Base-by-base conservation (phyloP, 2,888 invertebrate genomes). In the Prosopocoilus inquinatus region DNA sequence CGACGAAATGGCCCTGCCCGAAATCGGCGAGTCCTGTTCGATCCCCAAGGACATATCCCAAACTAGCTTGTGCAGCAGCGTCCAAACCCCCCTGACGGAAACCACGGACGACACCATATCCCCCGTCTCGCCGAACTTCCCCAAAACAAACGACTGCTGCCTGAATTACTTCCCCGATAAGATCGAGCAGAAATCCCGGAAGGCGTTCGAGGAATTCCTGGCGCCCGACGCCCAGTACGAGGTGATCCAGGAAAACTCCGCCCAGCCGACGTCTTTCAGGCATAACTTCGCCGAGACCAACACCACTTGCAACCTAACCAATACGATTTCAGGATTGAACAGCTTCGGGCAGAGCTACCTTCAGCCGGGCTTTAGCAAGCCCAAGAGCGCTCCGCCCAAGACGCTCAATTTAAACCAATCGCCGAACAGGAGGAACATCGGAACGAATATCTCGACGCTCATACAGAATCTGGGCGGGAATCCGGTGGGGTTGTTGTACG, bases 211-310 rank as follows among this genome's bases (percentile, higher is more conserved):
- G 41, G 73, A 75, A 53, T 82, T 82, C 62, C 68, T 84, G 36
- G 82, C 84, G 1, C 83, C 84, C 0, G 84, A 85, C 62, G 83
- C 85, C 1, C 85, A 86, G 64, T 86, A 86, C 67, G 86, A 86
- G 66, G 77, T 82, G 1, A 81, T 82, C 38, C 81, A 81, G 50
- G 81, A 81, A 52, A 73, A 63, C 75, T 41, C 39, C 20, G 44
- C 20, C 77, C 64, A 72, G 75, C 11, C 11, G 15, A 28, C 20
- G 7, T 13, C 41, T 9, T 70, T 68, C 45, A 62, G 69, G 41
- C 69, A 67, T 51, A 66, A 64, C 51, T 64, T 64, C 13, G 71
- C 58, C 34, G 54, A 57, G 12, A 28, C 20, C 20, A 32, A 32
- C 9, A 48, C 43, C 35, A 50, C 50, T 12, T 61, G 75, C 62